phyloP scores from a whole-genome alignment of 2,797 vertebrate genomes.

The Poeciliopsis gracilis region DNA sequence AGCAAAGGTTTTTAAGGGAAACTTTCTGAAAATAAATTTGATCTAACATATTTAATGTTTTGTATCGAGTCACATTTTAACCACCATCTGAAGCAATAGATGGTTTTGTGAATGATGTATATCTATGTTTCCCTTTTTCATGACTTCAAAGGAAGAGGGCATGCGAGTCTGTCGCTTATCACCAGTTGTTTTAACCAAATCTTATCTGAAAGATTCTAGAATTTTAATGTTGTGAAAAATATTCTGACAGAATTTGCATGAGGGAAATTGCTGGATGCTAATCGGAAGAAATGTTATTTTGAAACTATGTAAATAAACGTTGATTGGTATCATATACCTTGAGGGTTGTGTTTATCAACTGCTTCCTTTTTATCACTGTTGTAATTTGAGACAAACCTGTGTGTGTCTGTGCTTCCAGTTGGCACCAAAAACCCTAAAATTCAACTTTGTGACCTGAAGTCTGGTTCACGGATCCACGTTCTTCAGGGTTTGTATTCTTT shows the following conservation, averaged over 20 bases:
- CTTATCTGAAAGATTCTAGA: conserved; percentile 23
- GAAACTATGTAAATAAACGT: neutral
- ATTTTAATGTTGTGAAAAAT: neutral
- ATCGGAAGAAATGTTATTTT: conserved; percentile 8
- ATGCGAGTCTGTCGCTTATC: conserved; percentile 26
- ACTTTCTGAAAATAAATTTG: conserved; percentile 24
- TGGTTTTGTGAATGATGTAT: neutral
- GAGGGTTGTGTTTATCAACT: neutral
- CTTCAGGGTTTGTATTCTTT: conserved; percentile 85
- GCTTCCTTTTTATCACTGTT: neutral
- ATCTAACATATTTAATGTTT: conserved; percentile 4
- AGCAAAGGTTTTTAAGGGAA: conserved; percentile 7
- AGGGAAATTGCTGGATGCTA: neutral
- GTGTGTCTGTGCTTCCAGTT: conserved; percentile 82
- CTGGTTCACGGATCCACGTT: conserved; percentile 94
- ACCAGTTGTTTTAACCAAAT: conserved; percentile 31
- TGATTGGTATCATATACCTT: neutral
- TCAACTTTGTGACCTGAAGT: conserved; percentile 97
- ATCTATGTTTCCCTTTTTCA: neutral
- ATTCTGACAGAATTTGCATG: neutral
- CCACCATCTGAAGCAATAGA: neutral
- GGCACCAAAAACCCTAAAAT: conserved; percentile 95
- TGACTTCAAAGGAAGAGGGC: conserved; percentile 7
- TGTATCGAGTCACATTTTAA: conserved; percentile 11
- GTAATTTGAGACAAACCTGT: conserved; percentile 1